phyloP scores from a whole-genome alignment of 2,888 invertebrate species.

The Pyrrhia umbra region DNA sequence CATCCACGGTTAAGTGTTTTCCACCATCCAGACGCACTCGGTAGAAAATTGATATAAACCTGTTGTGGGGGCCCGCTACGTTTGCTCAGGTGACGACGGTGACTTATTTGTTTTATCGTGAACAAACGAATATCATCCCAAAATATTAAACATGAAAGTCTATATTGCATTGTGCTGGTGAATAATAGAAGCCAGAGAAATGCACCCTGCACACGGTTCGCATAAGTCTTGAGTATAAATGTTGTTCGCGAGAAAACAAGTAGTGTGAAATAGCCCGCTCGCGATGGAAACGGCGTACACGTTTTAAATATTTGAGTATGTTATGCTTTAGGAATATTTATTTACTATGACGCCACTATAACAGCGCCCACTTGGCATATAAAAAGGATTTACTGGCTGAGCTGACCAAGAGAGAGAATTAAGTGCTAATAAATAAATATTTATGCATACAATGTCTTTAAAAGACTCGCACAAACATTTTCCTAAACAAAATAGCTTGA shows the following conservation, averaged over 20 bases:
- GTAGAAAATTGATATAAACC: conserved; percentile 89
- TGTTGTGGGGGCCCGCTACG: conserved; percentile 82
- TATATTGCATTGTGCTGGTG: conserved; percentile 60
- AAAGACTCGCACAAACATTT: not conserved
- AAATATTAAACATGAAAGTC: conserved; percentile 59
- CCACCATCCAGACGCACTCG: conserved; percentile 85
- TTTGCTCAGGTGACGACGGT: conserved; percentile 84
- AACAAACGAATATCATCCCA: conserved; percentile 67
- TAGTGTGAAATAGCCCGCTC: conserved; percentile 76
- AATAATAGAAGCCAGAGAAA: conserved; percentile 80
- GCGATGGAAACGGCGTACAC: conserved; percentile 68
- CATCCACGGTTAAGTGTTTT: conserved; percentile 82
- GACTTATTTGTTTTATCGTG: conserved; percentile 77
- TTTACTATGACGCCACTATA: conserved; percentile 47
- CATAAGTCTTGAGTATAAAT: conserved; percentile 79
- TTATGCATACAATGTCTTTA: not conserved
- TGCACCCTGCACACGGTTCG: conserved; percentile 76
- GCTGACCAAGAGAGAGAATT: conserved; percentile 36
- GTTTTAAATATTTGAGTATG: conserved; percentile 77
- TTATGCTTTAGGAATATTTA: conserved; percentile 65
- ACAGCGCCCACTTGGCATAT: conserved; percentile 53
- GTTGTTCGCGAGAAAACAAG: conserved; percentile 81
- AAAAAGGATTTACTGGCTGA: conserved; percentile 39
- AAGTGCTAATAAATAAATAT: not conserved
- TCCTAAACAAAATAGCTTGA: not conserved